Evolutionary conservation across 1,140 invertebrate genomes (phyloP), one percentile per base, ranked within the genome.

Genomic region (Plodia interpunctella): DNA sequence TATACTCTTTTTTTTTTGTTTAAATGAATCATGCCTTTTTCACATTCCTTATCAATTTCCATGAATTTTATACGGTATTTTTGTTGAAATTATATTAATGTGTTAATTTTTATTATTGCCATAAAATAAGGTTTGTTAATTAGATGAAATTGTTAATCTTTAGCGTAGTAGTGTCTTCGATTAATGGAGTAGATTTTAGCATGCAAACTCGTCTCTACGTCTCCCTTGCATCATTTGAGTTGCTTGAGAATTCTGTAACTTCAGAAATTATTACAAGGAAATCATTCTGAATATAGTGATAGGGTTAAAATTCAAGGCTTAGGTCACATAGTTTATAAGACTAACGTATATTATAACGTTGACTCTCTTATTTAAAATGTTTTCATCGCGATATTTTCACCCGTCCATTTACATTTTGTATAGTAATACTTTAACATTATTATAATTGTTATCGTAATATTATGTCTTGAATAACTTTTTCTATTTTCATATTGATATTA

Each of bases 61-160:
- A 53, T 53, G 51, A 53, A 53, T 53, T 51, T 17, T 49, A 49
- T 49, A 15, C 13, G 21, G 8, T 53, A 25, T 53, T 20, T 21
- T 53, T 53, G 19, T 21, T 53, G 13, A 53, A 21, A 53, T 53
- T 53, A 25, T 53, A 25, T 53, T 53, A 25, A 53, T 53, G 21
- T 53, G 49, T 51, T 44, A 44, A 44, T 44, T 44, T 44, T 32
- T 32, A 9, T 49, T 51, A 53, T 53, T 53, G 51, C 51, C 51
- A 53, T 53, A 53, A 53, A 53, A 51, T 51, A 51, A 49, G 18
- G 10, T 53, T 53, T 20, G 51, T 53, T 53, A 17, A 25, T 53
- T 53, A 21, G 11, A n/a, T 25, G 51, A 25, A 44, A 53, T 53
- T 53, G 51, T 53, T 53, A 9, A 44, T 15, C 13, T 2, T n/a